Conservation (phyloP, 2,797 vertebrate genomes). For the Eutrigla gurnardus region DNA sequence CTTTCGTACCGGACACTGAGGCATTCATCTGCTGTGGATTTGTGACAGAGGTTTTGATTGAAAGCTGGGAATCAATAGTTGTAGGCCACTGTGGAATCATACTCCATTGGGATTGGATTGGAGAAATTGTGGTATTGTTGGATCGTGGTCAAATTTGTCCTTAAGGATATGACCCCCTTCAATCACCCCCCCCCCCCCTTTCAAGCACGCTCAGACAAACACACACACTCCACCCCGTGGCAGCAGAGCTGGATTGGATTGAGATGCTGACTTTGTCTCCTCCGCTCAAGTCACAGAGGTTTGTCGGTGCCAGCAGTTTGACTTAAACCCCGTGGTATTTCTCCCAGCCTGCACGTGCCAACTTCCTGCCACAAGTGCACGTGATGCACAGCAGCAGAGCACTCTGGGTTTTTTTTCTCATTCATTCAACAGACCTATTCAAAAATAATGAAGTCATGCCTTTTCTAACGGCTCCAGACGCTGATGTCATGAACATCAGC, state of each 20-base stretch:
- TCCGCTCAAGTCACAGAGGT: slow-evolving; percentile 52
- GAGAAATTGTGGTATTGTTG: slow-evolving; percentile 28
- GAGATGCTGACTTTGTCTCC: slow-evolving; percentile 63
- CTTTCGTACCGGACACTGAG: slow-evolving; percentile 18
- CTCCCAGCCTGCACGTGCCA: slow-evolving; percentile 66
- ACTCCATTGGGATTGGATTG: slow-evolving; percentile 30
- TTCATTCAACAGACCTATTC: slow-evolving; percentile 78
- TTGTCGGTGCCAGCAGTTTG: slow-evolving; percentile 62
- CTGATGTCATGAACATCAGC: slow-evolving; percentile 77
- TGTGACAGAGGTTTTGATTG: slow-evolving; percentile 27
- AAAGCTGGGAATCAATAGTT: slow-evolving; percentile 31
- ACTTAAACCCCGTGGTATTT: slow-evolving; percentile 72
- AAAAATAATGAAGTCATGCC: slow-evolving; percentile 81
- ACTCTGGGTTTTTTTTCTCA: slow-evolving; percentile 56
- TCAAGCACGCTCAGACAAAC: slow-evolving; percentile 11
- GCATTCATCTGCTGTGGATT: slow-evolving; percentile 37
- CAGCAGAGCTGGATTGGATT: slow-evolving; percentile 51
- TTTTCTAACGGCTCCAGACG: slow-evolving; percentile 76
- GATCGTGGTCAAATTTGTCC: slow-evolving; percentile 54
- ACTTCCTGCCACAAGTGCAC: slow-evolving; percentile 78
- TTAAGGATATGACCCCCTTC: slow-evolving; percentile 48
- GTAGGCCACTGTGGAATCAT: slow-evolving; percentile 43
- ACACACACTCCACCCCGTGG: slow-evolving; percentile 42
- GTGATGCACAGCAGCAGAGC: slow-evolving; percentile 68
- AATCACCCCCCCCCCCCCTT: neutral